Percentiles rank a stretch among this genome's conserved stretches.
These are phyloP conservation scores for Lophochroa leadbeateri DNA, from an alignment of 2,113 vertebrate species.

Conservation along the genomic window DNA sequence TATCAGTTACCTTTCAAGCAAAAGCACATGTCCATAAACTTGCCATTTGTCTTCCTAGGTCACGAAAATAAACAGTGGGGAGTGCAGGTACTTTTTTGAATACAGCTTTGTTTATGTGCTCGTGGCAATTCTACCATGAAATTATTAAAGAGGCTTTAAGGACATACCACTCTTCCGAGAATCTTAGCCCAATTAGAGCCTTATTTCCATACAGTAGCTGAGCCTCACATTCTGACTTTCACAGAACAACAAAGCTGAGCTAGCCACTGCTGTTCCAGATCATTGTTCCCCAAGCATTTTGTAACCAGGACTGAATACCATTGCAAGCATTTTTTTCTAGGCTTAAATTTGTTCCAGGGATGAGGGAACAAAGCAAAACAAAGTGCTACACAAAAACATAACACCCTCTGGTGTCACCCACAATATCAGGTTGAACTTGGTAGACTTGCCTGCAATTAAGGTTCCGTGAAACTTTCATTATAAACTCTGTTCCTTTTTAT, in stretches of 20 bases:
- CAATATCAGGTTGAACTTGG: background rate
- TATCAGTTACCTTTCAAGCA: background rate
- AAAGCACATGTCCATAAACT: background rate
- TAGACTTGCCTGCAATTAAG: background rate
- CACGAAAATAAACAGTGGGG: background rate
- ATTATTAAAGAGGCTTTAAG: background rate
- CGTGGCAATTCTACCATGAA: background rate
- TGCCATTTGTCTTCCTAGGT: background rate
- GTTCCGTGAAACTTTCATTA: background rate
- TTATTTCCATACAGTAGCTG: background rate
- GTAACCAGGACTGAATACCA: background rate
- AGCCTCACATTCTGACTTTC: background rate
- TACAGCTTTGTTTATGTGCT: background rate
- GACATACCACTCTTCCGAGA: background rate
- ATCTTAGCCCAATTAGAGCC: background rate
- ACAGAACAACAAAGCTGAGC: background rate
- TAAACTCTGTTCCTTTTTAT: background rate
- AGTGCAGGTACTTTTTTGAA: background rate
- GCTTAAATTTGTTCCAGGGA: background rate
- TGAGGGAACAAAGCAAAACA: background rate
- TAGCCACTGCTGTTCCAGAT: background rate
- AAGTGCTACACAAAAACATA: background rate
- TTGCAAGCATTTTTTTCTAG: background rate
- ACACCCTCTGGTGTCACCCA: background rate
- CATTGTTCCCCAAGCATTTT: background rate